Percentiles rank a stretch among this genome's conserved stretches.
These are phyloP conservation scores for Mesorhabditis belari DNA, from an alignment of 2,888 invertebrate species.

Conservation along the genomic window DNA sequence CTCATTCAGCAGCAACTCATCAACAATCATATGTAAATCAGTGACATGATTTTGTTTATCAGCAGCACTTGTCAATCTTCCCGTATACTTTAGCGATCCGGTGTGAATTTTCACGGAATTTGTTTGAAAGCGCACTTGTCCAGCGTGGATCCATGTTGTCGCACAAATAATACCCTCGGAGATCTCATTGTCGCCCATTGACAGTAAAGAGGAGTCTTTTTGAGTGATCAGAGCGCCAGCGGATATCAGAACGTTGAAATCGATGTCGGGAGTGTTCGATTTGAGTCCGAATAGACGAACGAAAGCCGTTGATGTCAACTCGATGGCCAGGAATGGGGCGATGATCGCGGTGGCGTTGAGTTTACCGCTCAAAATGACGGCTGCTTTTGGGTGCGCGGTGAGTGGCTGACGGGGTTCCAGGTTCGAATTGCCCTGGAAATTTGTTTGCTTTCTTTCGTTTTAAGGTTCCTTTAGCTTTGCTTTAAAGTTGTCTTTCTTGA, in stretches of 20 bases:
- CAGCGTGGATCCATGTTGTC: constrained; percentile 22
- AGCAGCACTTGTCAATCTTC: constrained; percentile 20
- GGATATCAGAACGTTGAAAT: constrained; percentile 25
- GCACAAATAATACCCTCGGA: constrained; percentile 30
- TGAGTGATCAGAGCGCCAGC: constrained; percentile 22
- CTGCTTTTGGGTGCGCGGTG: constrained; percentile 10
- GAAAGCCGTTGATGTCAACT: constrained; percentile 13
- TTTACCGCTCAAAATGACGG: constrained; percentile 16
- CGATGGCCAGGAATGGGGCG: constrained; percentile 26
- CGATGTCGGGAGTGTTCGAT: constrained; percentile 8
- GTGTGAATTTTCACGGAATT: constrained; percentile 4
- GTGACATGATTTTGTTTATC: constrained; percentile 26
- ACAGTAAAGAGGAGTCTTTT: constrained; percentile 8
- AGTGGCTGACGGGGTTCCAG: neutral
- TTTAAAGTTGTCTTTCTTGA: too few species aligned
- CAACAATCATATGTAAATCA: constrained; percentile 15
- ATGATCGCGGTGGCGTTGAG: constrained; percentile 26
- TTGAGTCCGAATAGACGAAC: constrained; percentile 16
- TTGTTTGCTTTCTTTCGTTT: too few species aligned
- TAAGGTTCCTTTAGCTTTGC: too few species aligned
- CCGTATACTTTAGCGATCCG: constrained; percentile 13
- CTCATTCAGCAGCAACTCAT: constrained; percentile 25
- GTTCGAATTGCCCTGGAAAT: neutral
- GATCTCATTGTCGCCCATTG: constrained; percentile 5
- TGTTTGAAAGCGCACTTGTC: constrained; percentile 17